Conservation (phyloP, 2,888 invertebrate genomes). For the Entomobrya proxima region DNA sequence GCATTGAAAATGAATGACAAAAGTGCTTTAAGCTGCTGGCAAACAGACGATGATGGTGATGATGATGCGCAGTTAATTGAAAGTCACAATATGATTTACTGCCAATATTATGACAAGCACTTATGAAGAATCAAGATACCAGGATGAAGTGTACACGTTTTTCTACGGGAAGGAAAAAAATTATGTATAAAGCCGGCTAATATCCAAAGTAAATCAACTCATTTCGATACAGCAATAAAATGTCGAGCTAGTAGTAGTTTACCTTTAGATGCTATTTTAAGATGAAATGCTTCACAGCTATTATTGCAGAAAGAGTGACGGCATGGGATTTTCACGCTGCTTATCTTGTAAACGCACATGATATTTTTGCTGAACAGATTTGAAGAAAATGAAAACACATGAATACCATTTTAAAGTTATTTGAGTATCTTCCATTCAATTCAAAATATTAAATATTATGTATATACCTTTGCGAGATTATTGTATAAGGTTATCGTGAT, state of each 20-base stretch:
- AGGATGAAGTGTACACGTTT: not conserved
- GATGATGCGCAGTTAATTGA: not conserved
- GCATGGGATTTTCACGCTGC: not conserved
- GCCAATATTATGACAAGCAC: not conserved
- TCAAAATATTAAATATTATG: not conserved
- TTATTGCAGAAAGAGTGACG: too few relatives aligned
- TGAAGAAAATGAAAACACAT: not conserved
- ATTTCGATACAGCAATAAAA: too few relatives aligned
- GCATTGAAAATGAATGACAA: not conserved
- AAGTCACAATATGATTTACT: not conserved
- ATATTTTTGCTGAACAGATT: not conserved
- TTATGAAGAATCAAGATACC: not conserved
- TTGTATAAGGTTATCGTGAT: conserved; percentile 32
- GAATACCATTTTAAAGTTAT: not conserved
- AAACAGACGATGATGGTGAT: not conserved
- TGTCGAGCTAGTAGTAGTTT: too few relatives aligned
- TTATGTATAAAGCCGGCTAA: too few relatives aligned
- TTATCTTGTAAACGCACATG: not conserved
- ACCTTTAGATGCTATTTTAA: too few relatives aligned
- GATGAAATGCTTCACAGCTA: not conserved
- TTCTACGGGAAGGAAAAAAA: too few relatives aligned
- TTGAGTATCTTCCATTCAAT: not conserved
- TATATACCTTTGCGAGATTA: conserved; percentile 3
- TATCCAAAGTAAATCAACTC: too few relatives aligned
- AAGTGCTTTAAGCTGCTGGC: not conserved